These are phyloP conservation scores for Zootoca vivipara DNA, from an alignment of 2,113 vertebrate genomes.

Conservation along the genomic window DNA sequence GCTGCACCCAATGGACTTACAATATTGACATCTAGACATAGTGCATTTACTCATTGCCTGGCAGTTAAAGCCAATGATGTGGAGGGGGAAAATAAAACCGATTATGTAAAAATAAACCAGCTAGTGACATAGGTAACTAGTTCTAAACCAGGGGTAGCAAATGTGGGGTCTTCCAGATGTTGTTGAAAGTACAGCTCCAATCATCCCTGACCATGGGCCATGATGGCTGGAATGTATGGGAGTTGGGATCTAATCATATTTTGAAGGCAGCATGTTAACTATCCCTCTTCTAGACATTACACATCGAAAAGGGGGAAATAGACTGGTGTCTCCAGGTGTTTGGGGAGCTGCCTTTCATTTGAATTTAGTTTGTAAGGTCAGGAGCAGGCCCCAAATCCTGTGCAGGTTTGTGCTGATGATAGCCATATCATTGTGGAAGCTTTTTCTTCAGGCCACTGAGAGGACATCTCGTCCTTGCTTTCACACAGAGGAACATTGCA, in stretches of 20 bases:
- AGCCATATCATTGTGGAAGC: neutral
- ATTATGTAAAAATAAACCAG: neutral
- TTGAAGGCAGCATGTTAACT: too few relatives aligned
- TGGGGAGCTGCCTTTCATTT: neutral
- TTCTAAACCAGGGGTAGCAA: too few relatives aligned
- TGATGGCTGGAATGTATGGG: too few relatives aligned
- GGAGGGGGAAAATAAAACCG: neutral
- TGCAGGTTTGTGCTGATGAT: neutral
- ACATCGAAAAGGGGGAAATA: neutral
- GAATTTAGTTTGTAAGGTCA: neutral
- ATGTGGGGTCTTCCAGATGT: too few relatives aligned
- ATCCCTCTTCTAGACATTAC: neutral
- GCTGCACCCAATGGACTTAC: neutral
- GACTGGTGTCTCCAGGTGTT: neutral
- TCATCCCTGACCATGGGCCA: too few relatives aligned
- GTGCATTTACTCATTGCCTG: neutral
- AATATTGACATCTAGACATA: neutral
- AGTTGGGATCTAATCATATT: too few relatives aligned
- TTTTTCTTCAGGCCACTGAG: neutral
- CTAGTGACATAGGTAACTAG: neutral
- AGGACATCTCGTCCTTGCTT: neutral
- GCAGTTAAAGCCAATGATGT: neutral
- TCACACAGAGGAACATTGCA: neutral
- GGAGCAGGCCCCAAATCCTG: neutral
- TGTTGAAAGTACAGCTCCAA: too few relatives aligned